Percentiles rank a stretch among this genome's conserved stretches.
Conservation (phyloP, 2,888 invertebrate genomes). For the Microplitis manilae region DNA sequence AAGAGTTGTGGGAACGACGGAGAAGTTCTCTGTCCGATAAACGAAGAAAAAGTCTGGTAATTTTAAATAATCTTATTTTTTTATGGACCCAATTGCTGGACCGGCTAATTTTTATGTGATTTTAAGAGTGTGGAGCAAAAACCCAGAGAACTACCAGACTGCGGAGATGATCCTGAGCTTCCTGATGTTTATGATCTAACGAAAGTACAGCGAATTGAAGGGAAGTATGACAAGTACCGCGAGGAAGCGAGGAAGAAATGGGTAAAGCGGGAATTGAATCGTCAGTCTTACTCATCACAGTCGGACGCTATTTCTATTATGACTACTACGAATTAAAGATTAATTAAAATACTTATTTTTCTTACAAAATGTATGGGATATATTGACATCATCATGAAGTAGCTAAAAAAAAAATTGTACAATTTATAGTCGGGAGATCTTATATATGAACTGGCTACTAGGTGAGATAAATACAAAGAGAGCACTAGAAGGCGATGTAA, state of each 20-base stretch:
- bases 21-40: slow-evolving; percentile 48
- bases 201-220: slow-evolving; percentile 35
- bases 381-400: slow-evolving; percentile 17
- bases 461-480: slow-evolving; percentile 49
- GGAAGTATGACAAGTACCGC: slow-evolving; percentile 49
- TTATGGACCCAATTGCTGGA: background rate
- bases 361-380: slow-evolving; percentile 35
- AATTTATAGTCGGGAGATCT: slow-evolving; percentile 13
- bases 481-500: slow-evolving; percentile 67
- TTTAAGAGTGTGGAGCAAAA: background rate
- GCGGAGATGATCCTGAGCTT: slow-evolving; percentile 47
- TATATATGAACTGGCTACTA: slow-evolving; percentile 21
- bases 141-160: background rate
- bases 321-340: slow-evolving; percentile 43
- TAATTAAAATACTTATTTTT: slow-evolving; percentile 32
- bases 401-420: slow-evolving; percentile 23
- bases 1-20: slow-evolving; percentile 48
- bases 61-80: background rate
- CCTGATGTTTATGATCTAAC: slow-evolving; percentile 50
- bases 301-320: slow-evolving; percentile 54
- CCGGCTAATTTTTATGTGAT: background rate
- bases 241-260: slow-evolving; percentile 58
- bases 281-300: slow-evolving; percentile 45
- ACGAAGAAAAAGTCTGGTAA: slow-evolving; percentile 41
- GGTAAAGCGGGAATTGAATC: slow-evolving; percentile 58